These are phyloP conservation scores for Stomorhina lunata DNA, from an alignment of 2,888 invertebrate species.

Conservation along the genomic window DNA sequence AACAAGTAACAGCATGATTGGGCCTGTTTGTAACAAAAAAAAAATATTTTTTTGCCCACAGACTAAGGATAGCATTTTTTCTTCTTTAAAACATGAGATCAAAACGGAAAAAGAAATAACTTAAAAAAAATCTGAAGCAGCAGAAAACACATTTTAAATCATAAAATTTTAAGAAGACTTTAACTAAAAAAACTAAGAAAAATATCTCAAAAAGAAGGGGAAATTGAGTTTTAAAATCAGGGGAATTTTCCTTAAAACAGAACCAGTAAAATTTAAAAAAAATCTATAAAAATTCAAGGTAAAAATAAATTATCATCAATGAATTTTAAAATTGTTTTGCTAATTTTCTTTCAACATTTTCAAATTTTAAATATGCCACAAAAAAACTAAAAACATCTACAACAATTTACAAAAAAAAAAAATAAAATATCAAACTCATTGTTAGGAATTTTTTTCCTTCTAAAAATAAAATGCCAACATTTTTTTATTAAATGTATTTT, in stretches of 20 bases:
- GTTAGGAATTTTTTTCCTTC: too few relatives aligned
- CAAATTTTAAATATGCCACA: too few relatives aligned
- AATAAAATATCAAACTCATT: too few relatives aligned
- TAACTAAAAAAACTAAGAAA: conserved; percentile 27
- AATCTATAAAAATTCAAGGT: background rate
- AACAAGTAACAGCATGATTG: conserved; percentile 26
- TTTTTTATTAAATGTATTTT: too few relatives aligned
- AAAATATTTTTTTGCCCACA: conserved; percentile 44
- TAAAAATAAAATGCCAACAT: conserved; percentile 24
- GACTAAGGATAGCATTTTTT: conserved; percentile 49
- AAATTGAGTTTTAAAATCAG: background rate
- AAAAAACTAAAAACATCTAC: background rate
- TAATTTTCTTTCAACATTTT: too few relatives aligned
- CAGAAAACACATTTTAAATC: conserved; percentile 26
- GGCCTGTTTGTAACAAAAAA: conserved; percentile 33
- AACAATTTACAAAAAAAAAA: background rate
- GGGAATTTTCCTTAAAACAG: background rate
- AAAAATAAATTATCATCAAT: too few relatives aligned
- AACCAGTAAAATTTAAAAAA: background rate
- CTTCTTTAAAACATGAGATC: conserved; percentile 22
- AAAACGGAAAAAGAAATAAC: conserved; percentile 15
- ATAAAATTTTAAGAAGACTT: conserved; percentile 35
- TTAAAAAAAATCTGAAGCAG: conserved; percentile 39
- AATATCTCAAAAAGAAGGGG: conserved; percentile 49
- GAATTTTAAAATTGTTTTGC: too few relatives aligned